Evolutionary conservation across 2,797 vertebrate species (phyloP).

Genomic region (Ptychobarbus kaznakovi): DNA sequence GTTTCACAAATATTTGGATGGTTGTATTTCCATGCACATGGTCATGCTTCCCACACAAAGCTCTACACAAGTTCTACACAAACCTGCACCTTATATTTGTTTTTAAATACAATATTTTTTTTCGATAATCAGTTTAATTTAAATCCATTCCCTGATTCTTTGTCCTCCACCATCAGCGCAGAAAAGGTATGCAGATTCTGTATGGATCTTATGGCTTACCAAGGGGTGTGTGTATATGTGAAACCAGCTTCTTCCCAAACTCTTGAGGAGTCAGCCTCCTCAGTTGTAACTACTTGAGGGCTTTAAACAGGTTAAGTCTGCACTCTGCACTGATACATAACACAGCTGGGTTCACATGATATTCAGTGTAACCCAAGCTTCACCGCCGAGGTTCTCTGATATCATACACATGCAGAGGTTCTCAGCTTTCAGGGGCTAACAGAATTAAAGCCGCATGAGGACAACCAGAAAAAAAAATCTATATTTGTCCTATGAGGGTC

Average conservation of each 20-base stretch:
- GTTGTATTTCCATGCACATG: background rate
- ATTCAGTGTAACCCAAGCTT: constrained; percentile 27
- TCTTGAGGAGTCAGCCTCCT: background rate
- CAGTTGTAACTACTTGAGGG: constrained; percentile 8
- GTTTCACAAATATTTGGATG: background rate
- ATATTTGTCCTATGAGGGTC: background rate
- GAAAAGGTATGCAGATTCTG: background rate
- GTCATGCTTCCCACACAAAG: background rate
- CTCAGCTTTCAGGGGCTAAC: constrained; percentile 7
- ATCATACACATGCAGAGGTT: constrained; percentile 1
- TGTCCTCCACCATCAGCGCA: background rate
- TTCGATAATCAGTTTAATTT: background rate
- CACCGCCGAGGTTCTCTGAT: background rate
- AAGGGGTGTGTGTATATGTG: background rate
- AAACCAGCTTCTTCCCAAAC: constrained; percentile 14
- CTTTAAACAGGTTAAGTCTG: constrained; percentile 33
- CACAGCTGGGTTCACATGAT: constrained; percentile 18
- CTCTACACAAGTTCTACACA: background rate
- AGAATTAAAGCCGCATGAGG: constrained; percentile 5
- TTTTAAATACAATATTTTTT: background rate
- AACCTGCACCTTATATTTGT: background rate
- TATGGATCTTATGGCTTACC: background rate
- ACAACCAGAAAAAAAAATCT: constrained; percentile 6
- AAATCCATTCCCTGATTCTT: background rate
- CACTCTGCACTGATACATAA: background rate